Evolutionary conservation across 2,888 invertebrate species (phyloP).

Genomic region (Polydrusus tereticollis): DNA sequence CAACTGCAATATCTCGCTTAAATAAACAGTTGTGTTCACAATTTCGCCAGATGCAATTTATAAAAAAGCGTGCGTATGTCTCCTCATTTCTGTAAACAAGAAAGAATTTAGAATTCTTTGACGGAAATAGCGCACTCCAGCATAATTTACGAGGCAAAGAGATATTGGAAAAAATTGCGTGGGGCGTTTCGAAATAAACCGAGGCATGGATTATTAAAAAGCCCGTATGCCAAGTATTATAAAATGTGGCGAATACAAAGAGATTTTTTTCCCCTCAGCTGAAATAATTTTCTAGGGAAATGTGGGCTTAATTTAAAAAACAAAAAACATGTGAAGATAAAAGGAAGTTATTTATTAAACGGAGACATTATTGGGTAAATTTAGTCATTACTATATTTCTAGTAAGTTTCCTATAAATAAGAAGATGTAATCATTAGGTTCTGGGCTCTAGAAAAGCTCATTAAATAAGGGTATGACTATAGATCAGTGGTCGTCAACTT

Average conservation of each 20-base stretch:
- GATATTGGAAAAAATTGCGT: slow-evolving; percentile 5
- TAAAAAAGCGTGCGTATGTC: neutral
- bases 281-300: neutral
- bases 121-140: slow-evolving; percentile 6
- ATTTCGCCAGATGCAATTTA: neutral
- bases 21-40: neutral
- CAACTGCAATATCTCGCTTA: neutral
- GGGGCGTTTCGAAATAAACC: slow-evolving; percentile 2
- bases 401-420: too few species aligned
- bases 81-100: slow-evolving; percentile 1
- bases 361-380: too few species aligned
- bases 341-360: too few species aligned
- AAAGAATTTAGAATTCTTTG: slow-evolving; percentile 3
- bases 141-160: neutral
- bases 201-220: slow-evolving; percentile 8
- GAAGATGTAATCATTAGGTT: too few species aligned
- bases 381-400: too few species aligned
- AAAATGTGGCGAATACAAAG: neutral
- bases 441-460: too few species aligned
- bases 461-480: too few species aligned
- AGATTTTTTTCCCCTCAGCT: neutral
- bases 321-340: too few species aligned
- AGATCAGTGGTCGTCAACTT: too few species aligned
- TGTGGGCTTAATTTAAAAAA: too few species aligned
- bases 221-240: slow-evolving; percentile 5